phyloP scores from a whole-genome alignment of 2,888 invertebrate genomes.

The Hypomecis punctinalis region DNA sequence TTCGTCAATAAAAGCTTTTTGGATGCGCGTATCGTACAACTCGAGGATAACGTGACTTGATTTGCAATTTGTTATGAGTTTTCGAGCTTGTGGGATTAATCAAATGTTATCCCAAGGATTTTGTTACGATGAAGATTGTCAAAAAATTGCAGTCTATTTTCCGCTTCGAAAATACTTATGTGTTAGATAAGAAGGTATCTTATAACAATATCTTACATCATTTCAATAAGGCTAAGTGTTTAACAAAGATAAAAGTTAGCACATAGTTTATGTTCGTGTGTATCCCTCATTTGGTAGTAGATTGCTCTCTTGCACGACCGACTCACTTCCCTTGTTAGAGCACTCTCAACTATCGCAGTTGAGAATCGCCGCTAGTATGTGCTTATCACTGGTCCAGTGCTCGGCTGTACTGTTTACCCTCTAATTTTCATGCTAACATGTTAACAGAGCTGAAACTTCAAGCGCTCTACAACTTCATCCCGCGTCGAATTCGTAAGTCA shows the following conservation, averaged over 20 bases:
- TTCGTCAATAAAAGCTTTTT: constrained; percentile 52
- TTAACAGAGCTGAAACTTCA: constrained; percentile 54
- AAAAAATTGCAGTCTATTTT: too few species aligned
- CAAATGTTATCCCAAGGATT: too few species aligned
- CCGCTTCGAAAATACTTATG: too few species aligned
- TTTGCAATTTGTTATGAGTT: constrained; percentile 29
- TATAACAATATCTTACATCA: too few species aligned
- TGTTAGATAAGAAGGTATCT: too few species aligned
- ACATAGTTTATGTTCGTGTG: not conserved
- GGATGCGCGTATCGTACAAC: constrained; percentile 37
- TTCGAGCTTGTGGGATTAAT: not conserved
- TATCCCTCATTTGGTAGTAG: constrained; percentile 1
- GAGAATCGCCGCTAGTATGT: constrained; percentile 46
- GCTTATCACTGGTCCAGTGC: constrained; percentile 58
- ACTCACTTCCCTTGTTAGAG: constrained; percentile 68
- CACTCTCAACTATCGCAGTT: constrained; percentile 46
- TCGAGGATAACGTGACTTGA: constrained; percentile 39
- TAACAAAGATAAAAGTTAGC: not conserved
- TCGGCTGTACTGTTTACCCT: constrained; percentile 60
- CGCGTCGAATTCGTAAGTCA: constrained; percentile 48
- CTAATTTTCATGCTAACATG: constrained; percentile 66
- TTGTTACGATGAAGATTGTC: too few species aligned
- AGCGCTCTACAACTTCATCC: constrained; percentile 53
- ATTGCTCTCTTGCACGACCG: constrained; percentile 49
- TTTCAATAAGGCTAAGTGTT: too few species aligned